Conservation (phyloP, 2,797 vertebrate species). For the Tachyglossus aculeatus region DNA sequence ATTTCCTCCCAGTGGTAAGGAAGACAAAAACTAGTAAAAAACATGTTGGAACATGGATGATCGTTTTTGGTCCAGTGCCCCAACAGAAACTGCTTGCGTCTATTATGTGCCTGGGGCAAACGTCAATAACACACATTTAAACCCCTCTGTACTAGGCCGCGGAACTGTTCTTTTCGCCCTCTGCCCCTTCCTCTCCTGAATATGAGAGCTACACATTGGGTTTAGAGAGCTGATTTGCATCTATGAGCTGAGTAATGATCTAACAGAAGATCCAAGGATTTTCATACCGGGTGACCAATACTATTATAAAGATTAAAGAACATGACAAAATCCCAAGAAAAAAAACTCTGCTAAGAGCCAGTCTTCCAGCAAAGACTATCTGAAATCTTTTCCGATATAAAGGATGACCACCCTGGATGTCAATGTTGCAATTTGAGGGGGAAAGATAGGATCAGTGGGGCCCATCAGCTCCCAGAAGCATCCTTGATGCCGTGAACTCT, state of each 20-base stretch:
- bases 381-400: constrained; percentile 44
- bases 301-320: constrained; percentile 49
- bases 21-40: constrained; percentile 63
- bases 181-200: constrained; percentile 2
- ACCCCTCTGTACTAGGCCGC: neutral
- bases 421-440: constrained; percentile 37
- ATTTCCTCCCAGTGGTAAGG: constrained; percentile 57
- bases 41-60: constrained; percentile 40
- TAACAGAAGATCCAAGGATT: constrained; percentile 32
- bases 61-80: constrained; percentile 30
- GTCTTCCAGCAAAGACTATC: constrained; percentile 1
- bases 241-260: constrained; percentile 47
- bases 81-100: constrained; percentile 24
- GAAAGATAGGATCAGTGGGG: neutral
- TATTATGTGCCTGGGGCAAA: constrained; percentile 12
- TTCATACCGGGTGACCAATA: constrained; percentile 37
- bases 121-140: constrained; percentile 23
- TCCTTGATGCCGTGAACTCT: neutral
- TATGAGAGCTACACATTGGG: no score
- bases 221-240: constrained; percentile 14
- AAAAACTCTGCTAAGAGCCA: constrained; percentile 40
- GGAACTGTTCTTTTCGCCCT: constrained; percentile 10
- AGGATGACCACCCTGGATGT: constrained; percentile 1
- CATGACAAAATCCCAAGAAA: constrained; percentile 39
- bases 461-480: neutral